phyloP scores from a whole-genome alignment of 2,888 invertebrate species.

The Zygothrica quintamaculata region DNA sequence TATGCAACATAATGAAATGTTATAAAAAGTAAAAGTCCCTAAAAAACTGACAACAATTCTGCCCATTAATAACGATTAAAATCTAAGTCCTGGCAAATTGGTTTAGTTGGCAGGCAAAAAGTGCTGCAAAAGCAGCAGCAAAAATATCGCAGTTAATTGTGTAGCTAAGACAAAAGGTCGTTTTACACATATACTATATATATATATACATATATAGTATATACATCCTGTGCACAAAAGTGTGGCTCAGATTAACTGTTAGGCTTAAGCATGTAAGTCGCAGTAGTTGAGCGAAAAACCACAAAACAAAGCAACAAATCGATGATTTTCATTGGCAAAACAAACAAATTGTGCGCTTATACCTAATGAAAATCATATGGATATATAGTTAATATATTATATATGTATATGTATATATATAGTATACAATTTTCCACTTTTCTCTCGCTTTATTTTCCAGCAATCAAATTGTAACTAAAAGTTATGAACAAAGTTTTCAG shows the following conservation, averaged over 20 bases:
- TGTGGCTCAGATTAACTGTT: neutral
- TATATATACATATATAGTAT: no score
- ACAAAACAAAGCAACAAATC: constrained; percentile 10
- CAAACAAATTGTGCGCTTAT: no score
- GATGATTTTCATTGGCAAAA: constrained; percentile 1
- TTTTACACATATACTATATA: no score
- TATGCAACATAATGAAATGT: constrained; percentile 54
- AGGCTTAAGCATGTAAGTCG: constrained; percentile 3
- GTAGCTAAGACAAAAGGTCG: constrained; percentile 50
- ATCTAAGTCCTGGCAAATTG: constrained; percentile 76
- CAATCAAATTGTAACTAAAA: neutral
- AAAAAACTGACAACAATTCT: constrained; percentile 15
- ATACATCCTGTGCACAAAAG: no score
- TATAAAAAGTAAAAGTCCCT: constrained; percentile 37
- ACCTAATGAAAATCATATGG: no score
- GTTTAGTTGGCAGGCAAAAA: constrained; percentile 60
- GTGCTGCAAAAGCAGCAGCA: constrained; percentile 42
- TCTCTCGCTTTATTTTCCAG: neutral
- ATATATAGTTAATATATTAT: neutral
- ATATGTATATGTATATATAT: no score
- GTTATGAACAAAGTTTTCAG: constrained; percentile 1
- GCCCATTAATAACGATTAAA: constrained; percentile 76
- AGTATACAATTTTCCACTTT: no score
- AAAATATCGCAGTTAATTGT: constrained; percentile 76
- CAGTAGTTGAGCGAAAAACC: neutral